Percentiles rank a stretch among this genome's conserved stretches.
These are phyloP conservation scores for Tetraneura akinire DNA, from an alignment of 1,140 invertebrate species.

Conservation along the genomic window DNA sequence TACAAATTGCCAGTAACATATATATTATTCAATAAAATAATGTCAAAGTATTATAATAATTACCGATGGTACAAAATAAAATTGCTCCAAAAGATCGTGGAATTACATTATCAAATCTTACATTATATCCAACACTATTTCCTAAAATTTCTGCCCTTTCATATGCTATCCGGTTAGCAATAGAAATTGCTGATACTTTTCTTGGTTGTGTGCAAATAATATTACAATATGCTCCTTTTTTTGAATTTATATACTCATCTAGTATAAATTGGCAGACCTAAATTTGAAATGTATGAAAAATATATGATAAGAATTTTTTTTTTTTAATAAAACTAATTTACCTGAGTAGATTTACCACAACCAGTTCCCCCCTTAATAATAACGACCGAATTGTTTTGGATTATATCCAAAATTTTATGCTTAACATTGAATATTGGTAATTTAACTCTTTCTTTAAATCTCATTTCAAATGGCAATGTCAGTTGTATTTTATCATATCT, in stretches of 20 bases:
- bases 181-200: constrained; percentile 90
- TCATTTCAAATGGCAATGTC: not conserved
- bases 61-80: constrained; percentile 94
- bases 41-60: no score
- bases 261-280: constrained; percentile 95
- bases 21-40: no score
- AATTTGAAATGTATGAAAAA: not conserved
- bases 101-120: constrained; percentile 84
- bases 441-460: constrained; percentile 62
- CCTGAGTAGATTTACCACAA: no score
- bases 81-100: constrained; percentile 91
- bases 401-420: constrained; percentile 76
- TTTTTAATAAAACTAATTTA: constrained; percentile 56
- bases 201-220: constrained; percentile 93
- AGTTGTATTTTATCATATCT: not conserved
- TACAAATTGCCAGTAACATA: no score
- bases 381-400: constrained; percentile 71
- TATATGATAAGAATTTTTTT: not conserved
- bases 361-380: constrained; percentile 79
- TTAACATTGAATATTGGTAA: constrained; percentile 78
- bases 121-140: constrained; percentile 82
- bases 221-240: constrained; percentile 80
- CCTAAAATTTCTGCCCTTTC: constrained; percentile 87
- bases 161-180: constrained; percentile 84
- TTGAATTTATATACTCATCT: constrained; percentile 86